Base-by-base conservation (phyloP, 1,140 invertebrate genomes). In the Brachionus sp. region DNA sequence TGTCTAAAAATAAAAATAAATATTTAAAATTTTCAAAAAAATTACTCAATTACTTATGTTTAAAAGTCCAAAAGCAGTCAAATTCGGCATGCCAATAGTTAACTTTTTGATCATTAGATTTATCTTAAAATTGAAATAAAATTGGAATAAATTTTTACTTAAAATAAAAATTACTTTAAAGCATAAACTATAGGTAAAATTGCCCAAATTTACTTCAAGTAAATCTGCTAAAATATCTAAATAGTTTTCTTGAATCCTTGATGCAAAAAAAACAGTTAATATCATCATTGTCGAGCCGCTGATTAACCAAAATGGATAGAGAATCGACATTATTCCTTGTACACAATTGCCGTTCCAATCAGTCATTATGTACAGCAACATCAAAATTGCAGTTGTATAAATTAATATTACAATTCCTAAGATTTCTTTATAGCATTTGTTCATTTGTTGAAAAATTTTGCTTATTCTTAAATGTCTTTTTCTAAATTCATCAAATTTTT, bases 281-380 rank as follows among this genome's bases (percentile, higher is more conserved):
- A 57, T 4, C 6, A 80, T 3, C 1, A 80, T 39, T 10, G 57
- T 3, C 12, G 19, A 12, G 35, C 19, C 50, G 39, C 10, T 33
- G 5, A 80, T 7, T 10, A 16, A 25, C 77, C 77, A 80, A 66
- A 80, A 80, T 35, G 77, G 77, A 57, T 39, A 66, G 13, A 80
- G 5, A 25, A 80, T 12, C n/a, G 2, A 12, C 33, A 57, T 5
- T 5, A 80, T 80, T 42, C 50, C 50, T 5, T 80, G 7, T 16
- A 80, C 23, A 25, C 77, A 80, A 23, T 80, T 80, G 16, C 57
- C 50, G 42, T 66, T 80, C 50, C 50, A 66, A 37, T 66, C 77
- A 33, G 16, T 57, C 23, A 80, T 57, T 13, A 80, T 33, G 53
- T 62, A 80, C 13, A 80, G 35, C 16, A 80, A 3, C 19, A 80